Evolutionary conservation across 2,113 vertebrate species (phyloP), one percentile per base, ranked within the genome.

Genomic region (Phylloscopus trochiloides): DNA sequence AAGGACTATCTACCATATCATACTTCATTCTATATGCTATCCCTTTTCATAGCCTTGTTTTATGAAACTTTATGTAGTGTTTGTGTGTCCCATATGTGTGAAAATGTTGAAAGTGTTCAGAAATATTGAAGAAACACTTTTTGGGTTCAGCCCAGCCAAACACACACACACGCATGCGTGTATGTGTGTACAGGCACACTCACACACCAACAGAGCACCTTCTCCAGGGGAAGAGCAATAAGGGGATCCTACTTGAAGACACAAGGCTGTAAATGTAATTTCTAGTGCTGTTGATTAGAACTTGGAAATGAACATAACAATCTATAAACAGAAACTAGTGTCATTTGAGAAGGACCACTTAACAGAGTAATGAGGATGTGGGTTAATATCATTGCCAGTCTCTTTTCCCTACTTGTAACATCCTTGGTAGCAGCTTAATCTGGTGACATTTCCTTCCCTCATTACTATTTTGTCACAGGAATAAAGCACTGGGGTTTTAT

Each of bases 1-100:
- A 98, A 98, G 94, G 97, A 97, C 97, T 90, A 96, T 82, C 96
- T 90, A 98, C 97, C 97, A 97, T 97, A 96, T 95, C 96, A 68
- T 81, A 25, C 81, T 90, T 97, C 91, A 47, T 90, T 95, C 96
- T 97, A 86, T 95, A 95, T 55, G 50, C n/a, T 94, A 72, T 54
- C 80, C 62, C 52, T 97, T 94, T 96, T 65, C 75, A n/a, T 90
- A 86, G 50, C 50, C 73, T 77, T 89, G 40, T 80, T 97, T 96
- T 90, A 85, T 62, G 73, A 66, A 88, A 54, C 86, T 88, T 80
- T 95, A n/a, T 90, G 20, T 63, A 14, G 25, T 88, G 76, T 92
- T 86, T 95, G 42, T 92, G 66, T 68, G 54, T 48, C 42, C 38
- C 51, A 63, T 87, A 94, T 78, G 93, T 87, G 59, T 71, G 73